These are phyloP conservation scores for Burhinus bistriatus DNA, from an alignment of 2,113 vertebrate genomes.

Conservation along the genomic window DNA sequence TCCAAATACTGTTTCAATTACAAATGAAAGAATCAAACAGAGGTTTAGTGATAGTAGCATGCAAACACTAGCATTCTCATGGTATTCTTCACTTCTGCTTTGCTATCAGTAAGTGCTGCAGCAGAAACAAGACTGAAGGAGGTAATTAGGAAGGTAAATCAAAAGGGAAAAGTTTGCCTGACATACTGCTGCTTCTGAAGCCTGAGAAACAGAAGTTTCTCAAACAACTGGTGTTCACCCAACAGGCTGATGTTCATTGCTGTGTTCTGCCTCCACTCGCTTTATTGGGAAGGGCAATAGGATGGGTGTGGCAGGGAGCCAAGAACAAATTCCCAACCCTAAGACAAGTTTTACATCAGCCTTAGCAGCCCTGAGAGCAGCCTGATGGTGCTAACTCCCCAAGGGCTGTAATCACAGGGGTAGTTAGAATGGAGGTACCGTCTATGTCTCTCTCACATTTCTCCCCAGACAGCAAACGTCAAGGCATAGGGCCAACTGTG, in stretches of 20 bases:
- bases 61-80: background rate
- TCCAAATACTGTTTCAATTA: background rate
- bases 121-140: background rate
- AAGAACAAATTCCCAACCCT: background rate
- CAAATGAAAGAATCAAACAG: background rate
- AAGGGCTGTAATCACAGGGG: background rate
- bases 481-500: background rate
- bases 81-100: background rate
- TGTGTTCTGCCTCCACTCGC: background rate
- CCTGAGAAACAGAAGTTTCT: background rate
- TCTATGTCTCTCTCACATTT: background rate
- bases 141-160: background rate
- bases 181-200: background rate
- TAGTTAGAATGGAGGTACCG: background rate
- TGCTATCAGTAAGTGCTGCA: background rate
- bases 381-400: background rate
- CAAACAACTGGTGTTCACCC: background rate
- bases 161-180: background rate
- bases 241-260: background rate
- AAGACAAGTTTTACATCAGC: background rate
- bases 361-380: background rate
- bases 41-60: background rate
- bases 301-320: background rate
- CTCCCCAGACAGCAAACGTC: background rate
- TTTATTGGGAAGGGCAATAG: background rate